Percentiles rank a stretch among this genome's conserved stretches.
These are phyloP conservation scores for Macquaria ambigua DNA, from an alignment of 2,113 vertebrate genomes.

Conservation along the genomic window DNA sequence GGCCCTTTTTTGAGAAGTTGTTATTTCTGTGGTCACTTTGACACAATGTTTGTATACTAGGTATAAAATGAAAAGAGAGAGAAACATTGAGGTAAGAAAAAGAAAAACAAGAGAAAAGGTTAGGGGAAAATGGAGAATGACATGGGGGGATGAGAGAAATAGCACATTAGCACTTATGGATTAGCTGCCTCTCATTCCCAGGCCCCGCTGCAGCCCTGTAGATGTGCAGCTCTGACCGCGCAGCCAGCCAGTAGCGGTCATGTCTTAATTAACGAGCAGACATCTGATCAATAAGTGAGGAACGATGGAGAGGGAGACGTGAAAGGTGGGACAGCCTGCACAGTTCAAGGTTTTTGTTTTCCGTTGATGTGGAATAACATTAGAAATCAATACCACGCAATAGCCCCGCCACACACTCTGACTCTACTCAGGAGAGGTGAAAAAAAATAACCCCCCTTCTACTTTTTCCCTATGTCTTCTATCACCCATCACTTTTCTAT, in stretches of 20 bases:
- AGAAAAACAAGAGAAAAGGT: not conserved
- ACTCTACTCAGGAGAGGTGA: conserved; percentile 18
- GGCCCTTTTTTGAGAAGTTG: not conserved
- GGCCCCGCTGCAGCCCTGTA: conserved; percentile 67
- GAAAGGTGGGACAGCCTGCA: conserved; percentile 65
- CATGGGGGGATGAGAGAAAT: conserved; percentile 54
- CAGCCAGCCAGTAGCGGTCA: conserved; percentile 64
- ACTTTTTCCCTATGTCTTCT: not conserved
- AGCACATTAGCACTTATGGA: conserved; percentile 81
- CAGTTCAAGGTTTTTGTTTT: conserved; percentile 79
- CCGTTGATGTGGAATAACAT: conserved; percentile 73
- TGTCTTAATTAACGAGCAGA: conserved; percentile 82
- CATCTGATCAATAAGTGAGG: conserved; percentile 78
- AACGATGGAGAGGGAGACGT: conserved; percentile 64
- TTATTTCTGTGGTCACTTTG: conserved; percentile 5
- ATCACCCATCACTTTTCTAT: not conserved
- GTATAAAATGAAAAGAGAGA: not conserved
- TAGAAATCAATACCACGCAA: conserved; percentile 66
- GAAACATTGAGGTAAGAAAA: not conserved
- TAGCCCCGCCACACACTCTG: conserved; percentile 17
- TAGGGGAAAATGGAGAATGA: conserved; percentile 53
- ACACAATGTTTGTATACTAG: not conserved
- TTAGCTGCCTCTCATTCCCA: conserved; percentile 80
- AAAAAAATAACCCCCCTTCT: conserved; percentile 8
- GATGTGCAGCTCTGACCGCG: conserved; percentile 73